phyloP scores from a whole-genome alignment of 2,888 invertebrate genomes.

The Kuschelorhynchus macadamiae region DNA sequence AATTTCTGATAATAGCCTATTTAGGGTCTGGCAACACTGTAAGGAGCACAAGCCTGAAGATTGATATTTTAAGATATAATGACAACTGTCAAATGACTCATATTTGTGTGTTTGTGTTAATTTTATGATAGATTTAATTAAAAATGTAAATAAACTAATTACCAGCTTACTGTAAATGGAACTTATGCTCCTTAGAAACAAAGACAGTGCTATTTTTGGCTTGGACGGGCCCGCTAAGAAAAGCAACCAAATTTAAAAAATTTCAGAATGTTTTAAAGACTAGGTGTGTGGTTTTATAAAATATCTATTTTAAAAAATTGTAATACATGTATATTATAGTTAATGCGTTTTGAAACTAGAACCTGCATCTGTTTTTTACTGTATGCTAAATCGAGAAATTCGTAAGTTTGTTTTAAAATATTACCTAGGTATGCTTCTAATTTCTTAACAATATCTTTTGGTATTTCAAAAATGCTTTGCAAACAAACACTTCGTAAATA shows the following conservation, averaged over 20 bases:
- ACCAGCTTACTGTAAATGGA: slow-evolving; percentile 29
- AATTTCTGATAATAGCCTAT: no score
- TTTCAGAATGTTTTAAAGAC: not conserved
- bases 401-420: no score
- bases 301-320: not conserved
- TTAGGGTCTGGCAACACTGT: no score
- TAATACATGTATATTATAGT: not conserved
- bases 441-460: no score
- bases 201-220: slow-evolving; percentile 14
- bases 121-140: slow-evolving; percentile 23
- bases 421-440: no score
- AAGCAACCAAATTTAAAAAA: not conserved
- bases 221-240: not conserved
- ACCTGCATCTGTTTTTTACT: not conserved
- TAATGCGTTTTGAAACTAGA: not conserved
- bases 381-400: no score
- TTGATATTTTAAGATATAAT: no score
- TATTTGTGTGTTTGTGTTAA: slow-evolving; percentile 16
- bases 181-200: slow-evolving; percentile 19
- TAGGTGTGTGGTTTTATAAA: not conserved
- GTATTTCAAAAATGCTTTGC: not conserved
- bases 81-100: slow-evolving; percentile 41
- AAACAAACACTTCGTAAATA: not conserved
- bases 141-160: slow-evolving; percentile 48
- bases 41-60: no score